Conservation (phyloP, 2,888 invertebrate genomes). For the Synanthedon tipuliformis region DNA sequence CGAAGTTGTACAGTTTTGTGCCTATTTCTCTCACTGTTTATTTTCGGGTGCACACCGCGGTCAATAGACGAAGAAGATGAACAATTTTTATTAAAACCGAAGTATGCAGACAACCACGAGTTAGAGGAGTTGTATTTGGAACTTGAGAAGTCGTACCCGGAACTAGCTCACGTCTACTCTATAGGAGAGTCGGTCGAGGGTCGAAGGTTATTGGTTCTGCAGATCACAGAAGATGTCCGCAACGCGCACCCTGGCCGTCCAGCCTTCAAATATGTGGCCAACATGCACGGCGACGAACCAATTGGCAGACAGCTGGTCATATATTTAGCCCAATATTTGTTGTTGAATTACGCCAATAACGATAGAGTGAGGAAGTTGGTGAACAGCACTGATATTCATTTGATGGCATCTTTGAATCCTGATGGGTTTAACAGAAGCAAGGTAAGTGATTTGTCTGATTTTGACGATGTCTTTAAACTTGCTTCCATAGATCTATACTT, state of each 20-base stretch:
- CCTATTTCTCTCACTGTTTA: conserved; percentile 40
- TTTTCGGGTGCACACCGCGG: conserved; percentile 37
- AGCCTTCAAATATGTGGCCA: conserved; percentile 93
- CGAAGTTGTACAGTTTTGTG: conserved; percentile 26
- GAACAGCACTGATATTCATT: conserved; percentile 88
- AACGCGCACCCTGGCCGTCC: conserved; percentile 74
- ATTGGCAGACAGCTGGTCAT: conserved; percentile 87
- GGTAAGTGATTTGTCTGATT: conserved; percentile 57
- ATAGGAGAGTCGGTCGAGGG: conserved; percentile 89
- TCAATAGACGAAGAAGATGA: conserved; percentile 53
- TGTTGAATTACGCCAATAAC: conserved; percentile 78
- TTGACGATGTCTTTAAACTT: no score
- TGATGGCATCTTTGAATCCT: conserved; percentile 98
- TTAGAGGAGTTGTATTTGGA: conserved; percentile 73
- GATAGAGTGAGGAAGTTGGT: conserved; percentile 81
- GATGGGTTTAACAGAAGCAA: conserved; percentile 90
- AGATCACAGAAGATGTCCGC: conserved; percentile 79
- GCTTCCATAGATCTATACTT: no score
- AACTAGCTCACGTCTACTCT: conserved; percentile 76
- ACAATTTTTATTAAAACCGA: conserved; percentile 67
- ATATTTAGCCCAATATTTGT: conserved; percentile 85
- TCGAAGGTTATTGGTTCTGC: conserved; percentile 83
- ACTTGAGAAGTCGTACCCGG: conserved; percentile 74
- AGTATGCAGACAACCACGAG: conserved; percentile 79
- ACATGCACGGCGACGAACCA: conserved; percentile 97